A percentile compares a stretch with the other conserved stretches of the same genome.
Evolutionary conservation across 2,113 vertebrate species (phyloP).

Genomic region (Osmerus eperlanus): DNA sequence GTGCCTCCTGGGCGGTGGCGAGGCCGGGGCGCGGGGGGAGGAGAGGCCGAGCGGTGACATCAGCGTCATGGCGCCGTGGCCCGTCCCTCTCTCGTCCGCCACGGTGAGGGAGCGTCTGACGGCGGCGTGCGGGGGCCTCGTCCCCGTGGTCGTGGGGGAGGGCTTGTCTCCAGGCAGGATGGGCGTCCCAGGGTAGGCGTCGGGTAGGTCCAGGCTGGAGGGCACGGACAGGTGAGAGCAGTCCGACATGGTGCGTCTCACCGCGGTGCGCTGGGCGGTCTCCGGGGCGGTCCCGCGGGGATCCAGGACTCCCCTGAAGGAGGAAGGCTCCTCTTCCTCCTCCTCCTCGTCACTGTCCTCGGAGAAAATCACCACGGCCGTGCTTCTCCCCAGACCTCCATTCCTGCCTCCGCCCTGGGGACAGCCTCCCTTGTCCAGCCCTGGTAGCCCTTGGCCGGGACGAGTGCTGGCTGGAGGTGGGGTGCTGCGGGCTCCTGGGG

Average conservation of each 20-base stretch:
- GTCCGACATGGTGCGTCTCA: slow-evolving; percentile 88
- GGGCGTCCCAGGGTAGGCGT: slow-evolving; percentile 73
- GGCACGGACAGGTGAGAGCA: slow-evolving; percentile 89
- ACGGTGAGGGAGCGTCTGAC: slow-evolving; percentile 82
- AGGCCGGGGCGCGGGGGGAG: slow-evolving; percentile 53
- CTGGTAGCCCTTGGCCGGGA: no score
- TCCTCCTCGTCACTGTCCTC: slow-evolving; percentile 30
- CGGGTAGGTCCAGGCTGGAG: slow-evolving; percentile 72
- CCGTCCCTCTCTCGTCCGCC: slow-evolving; percentile 56
- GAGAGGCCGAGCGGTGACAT: slow-evolving; percentile 41
- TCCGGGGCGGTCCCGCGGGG: slow-evolving; percentile 55
- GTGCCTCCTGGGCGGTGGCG: slow-evolving; percentile 64
- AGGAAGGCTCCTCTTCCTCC: slow-evolving; percentile 32
- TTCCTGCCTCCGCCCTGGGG: slow-evolving; percentile 26
- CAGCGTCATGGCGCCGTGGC: slow-evolving; percentile 35
- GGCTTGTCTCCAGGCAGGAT: slow-evolving; percentile 44
- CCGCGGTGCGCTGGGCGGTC: slow-evolving; percentile 68
- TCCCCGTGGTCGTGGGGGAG: slow-evolving; percentile 10
- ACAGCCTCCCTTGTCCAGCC: slow-evolving; percentile 31
- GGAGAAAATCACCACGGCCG: not conserved
- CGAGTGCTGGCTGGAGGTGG: no score
- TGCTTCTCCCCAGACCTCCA: not conserved
- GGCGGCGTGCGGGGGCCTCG: slow-evolving; percentile 55
- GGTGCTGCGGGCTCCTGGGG: slow-evolving; percentile 13
- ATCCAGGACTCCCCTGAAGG: not conserved